Conservation (phyloP, 2,888 invertebrate genomes). For the Lithophane semibrunnea region DNA sequence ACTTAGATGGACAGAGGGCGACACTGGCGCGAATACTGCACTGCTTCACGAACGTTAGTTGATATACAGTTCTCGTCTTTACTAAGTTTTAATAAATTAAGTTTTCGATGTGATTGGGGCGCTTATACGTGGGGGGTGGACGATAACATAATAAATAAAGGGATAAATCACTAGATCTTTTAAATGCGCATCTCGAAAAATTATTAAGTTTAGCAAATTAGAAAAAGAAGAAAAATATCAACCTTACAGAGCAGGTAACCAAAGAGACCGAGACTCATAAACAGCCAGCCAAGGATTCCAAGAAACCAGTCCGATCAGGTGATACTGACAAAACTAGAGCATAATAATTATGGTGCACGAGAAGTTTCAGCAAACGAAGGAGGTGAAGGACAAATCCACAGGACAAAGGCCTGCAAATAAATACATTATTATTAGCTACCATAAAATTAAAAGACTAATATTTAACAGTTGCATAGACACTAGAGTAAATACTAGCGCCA, state of each 20-base stretch:
- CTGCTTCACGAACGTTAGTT: conserved; percentile 46
- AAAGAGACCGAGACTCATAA: not conserved
- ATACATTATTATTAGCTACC: not conserved
- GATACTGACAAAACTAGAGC: not conserved
- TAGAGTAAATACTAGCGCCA: not conserved
- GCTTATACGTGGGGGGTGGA: conserved; percentile 9
- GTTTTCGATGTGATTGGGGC: conserved; percentile 51
- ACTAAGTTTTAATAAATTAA: conserved; percentile 58
- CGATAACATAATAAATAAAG: not conserved
- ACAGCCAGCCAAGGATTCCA: not conserved
- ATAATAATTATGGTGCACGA: not conserved
- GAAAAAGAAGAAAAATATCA: not conserved
- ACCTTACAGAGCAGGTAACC: not conserved
- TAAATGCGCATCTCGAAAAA: not conserved
- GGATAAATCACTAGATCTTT: not conserved
- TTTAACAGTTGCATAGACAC: not conserved
- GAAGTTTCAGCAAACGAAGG: not conserved
- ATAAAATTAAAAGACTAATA: not conserved
- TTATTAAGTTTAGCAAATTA: not conserved
- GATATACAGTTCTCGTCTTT: conserved; percentile 50
- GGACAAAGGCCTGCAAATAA: not conserved
- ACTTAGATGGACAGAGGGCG: conserved; percentile 72
- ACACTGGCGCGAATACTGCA: conserved; percentile 66
- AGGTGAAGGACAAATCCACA: not conserved
- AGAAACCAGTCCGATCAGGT: not conserved